Evolutionary conservation across 35 echinoderm and acorn worm species (phyloP).

Genomic region (Apostichopus parvimensis): DNA sequence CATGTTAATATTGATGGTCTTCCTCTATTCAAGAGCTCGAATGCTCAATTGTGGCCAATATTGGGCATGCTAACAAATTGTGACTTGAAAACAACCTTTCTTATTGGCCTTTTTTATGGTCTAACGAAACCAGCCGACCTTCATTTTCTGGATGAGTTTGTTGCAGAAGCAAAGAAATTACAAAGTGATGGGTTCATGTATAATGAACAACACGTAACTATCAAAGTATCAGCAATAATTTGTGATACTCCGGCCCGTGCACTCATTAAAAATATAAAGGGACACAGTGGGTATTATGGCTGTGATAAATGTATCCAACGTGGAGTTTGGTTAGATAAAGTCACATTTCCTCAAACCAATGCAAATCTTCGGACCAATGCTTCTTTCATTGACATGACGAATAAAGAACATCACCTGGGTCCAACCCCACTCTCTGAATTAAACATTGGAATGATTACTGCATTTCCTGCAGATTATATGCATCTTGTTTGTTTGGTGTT

Average conservation of each 20-base stretch:
- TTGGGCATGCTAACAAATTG: background rate
- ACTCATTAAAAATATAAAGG: constrained; percentile 23
- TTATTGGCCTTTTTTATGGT: constrained; percentile 12
- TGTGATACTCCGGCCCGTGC: constrained; percentile 40
- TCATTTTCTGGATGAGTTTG: constrained; percentile 25
- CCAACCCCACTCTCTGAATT: constrained; percentile 34
- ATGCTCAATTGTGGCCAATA: constrained; percentile 23
- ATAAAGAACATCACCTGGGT: constrained; percentile 60
- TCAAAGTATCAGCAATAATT: background rate
- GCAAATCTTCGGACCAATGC: constrained; percentile 1
- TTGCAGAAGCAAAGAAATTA: background rate
- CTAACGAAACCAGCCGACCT: background rate
- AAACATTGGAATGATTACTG: constrained; percentile 15
- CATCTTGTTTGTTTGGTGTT: constrained; percentile 71
- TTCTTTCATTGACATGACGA: background rate
- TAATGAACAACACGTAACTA: background rate
- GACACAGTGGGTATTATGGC: constrained; percentile 25
- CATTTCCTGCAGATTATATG: constrained; percentile 79
- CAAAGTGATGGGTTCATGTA: constrained; percentile 27
- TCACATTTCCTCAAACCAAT: background rate
- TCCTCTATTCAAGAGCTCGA: constrained; percentile 55
- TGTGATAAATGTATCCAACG: constrained; percentile 28
- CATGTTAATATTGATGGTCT: constrained; percentile 44
- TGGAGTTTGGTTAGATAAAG: background rate
- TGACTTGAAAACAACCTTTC: background rate